Conservation (phyloP, 2,113 vertebrate species). For the Myotis brandtii region DNA sequence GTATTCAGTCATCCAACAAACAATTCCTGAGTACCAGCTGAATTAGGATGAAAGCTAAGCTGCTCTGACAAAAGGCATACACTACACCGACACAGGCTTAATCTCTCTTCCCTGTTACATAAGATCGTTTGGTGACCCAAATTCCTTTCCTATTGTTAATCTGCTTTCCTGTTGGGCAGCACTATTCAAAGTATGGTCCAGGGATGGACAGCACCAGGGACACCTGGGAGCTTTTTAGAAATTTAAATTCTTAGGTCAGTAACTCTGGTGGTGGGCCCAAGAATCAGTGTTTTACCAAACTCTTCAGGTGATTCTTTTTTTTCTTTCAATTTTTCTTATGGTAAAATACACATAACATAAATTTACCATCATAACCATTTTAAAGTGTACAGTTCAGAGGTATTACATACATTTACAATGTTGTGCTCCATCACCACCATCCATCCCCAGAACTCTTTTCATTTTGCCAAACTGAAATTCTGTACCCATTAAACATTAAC, state of each 20-base stretch:
- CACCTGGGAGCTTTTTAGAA: background rate
- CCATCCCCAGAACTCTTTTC: background rate
- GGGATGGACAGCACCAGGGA: background rate
- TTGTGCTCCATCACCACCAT: background rate
- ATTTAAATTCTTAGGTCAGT: background rate
- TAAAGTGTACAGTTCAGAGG: background rate
- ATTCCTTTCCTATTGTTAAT: background rate
- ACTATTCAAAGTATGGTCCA: background rate
- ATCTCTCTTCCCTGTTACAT: background rate
- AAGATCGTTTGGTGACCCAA: background rate
- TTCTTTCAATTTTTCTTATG: background rate
- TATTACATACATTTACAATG: background rate
- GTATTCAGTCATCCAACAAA: background rate
- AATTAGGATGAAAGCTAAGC: background rate
- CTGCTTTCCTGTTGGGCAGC: background rate
- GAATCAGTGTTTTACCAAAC: background rate
- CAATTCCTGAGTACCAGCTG: background rate
- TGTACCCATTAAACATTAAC: background rate
- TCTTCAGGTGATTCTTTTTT: background rate
- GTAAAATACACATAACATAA: background rate
- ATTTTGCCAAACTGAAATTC: background rate
- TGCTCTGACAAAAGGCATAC: background rate
- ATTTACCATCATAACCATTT: background rate
- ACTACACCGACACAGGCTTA: rapidly evolving
- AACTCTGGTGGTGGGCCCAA: background rate